A percentile compares a stretch with the other conserved stretches of the same genome.
Evolutionary conservation across 2,888 invertebrate genomes (phyloP).

Genomic region (Heterodera filipjevi): DNA sequence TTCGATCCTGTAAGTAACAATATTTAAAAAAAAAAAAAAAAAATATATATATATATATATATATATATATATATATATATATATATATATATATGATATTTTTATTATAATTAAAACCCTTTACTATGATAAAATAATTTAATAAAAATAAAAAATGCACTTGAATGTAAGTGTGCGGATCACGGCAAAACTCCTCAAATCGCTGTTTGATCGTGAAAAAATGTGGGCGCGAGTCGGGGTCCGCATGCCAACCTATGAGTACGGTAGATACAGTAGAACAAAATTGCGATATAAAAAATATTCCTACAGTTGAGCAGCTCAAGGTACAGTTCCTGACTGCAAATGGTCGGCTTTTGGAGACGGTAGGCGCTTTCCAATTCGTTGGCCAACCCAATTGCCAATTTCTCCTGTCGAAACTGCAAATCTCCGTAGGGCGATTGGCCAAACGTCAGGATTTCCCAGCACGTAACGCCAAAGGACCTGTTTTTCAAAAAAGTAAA

Average conservation of each 20-base stretch:
- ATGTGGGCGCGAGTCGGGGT: slow-evolving; percentile 89
- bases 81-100: background rate
- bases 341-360: slow-evolving; percentile 87
- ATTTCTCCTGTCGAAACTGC: slow-evolving; percentile 26
- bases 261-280: no score
- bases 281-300: no score
- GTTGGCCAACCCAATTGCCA: slow-evolving; percentile 41
- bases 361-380: slow-evolving; percentile 86
- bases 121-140: background rate
- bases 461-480: slow-evolving; percentile 93
- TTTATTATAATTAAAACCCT: background rate
- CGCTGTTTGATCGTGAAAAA: slow-evolving; percentile 90
- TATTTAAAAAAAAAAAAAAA: no score
- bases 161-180: slow-evolving; percentile 83
- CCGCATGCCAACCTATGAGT: slow-evolving; percentile 87
- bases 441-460: slow-evolving; percentile 95
- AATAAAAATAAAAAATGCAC: no score
- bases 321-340: slow-evolving; percentile 93
- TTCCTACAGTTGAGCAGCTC: slow-evolving; percentile 84
- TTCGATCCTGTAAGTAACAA: slow-evolving; percentile 24
- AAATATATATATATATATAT: no score
- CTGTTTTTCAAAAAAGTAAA: no score
- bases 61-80: no score
- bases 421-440: slow-evolving; percentile 79
- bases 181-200: slow-evolving; percentile 86